Conservation (phyloP, 2,888 invertebrate species). For the Megamerina dolium region DNA sequence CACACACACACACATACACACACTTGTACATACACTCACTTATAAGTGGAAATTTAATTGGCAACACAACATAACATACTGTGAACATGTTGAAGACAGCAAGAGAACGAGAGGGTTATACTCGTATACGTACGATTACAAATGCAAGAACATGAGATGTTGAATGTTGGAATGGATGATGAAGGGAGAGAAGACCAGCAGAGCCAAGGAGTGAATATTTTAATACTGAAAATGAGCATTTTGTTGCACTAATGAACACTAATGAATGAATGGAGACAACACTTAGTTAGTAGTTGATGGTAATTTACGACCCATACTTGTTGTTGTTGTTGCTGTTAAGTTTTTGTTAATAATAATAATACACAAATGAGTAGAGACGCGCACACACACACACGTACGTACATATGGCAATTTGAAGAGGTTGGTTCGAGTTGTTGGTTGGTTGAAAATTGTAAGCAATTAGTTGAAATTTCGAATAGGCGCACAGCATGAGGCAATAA, state of each 20-base stretch:
- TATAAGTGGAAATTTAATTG: constrained; percentile 46
- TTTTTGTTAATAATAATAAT: constrained; percentile 13
- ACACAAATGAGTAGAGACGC: no score
- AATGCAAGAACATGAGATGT: no score
- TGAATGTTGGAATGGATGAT: no score
- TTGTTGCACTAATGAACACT: constrained; percentile 46
- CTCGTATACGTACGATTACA: no score
- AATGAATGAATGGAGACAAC: constrained; percentile 43
- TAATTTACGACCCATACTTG: constrained; percentile 9
- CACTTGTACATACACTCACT: no score
- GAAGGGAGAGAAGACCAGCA: no score
- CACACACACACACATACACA: no score
- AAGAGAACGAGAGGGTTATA: no score
- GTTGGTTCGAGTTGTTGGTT: no score
- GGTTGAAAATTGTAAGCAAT: constrained; percentile 40
- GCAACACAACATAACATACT: no score
- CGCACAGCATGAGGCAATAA: constrained; percentile 18
- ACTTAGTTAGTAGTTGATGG: constrained; percentile 27
- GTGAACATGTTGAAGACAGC: no score
- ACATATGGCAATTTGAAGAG: constrained; percentile 37
- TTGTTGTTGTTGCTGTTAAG: constrained; percentile 26
- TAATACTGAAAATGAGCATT: constrained; percentile 38
- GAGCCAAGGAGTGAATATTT: background rate
- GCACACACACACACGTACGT: no score
- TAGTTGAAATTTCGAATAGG: constrained; percentile 30